Base-by-base conservation (phyloP, 1,140 invertebrate species). In the Hermetia illucens region DNA sequence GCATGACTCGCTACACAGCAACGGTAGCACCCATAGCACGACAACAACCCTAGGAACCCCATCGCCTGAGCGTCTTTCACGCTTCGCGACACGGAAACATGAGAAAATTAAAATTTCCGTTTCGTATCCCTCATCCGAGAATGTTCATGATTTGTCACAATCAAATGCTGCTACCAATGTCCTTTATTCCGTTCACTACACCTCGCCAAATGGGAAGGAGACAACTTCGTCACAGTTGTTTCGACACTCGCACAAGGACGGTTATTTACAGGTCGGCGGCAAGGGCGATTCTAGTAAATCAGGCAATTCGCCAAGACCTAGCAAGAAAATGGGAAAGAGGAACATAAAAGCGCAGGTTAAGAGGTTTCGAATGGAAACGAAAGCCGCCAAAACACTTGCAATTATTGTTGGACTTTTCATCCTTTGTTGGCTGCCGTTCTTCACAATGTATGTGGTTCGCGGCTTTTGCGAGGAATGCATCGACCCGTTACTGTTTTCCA, bases 391-490 rank as follows among this genome's bases (percentile, higher is more conserved):
- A 64, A 95, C 90, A 0, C 64, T 94, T 21, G 90, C 84, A 2
- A 87, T 94, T 34, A 93, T 95, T 37, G 89, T 94, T 1, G 90
- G 90, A 4, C 84, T 85, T 1, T 95, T 95, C 63, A 82, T 93
- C 12, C 69, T 84, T 38, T 96, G 89, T 58, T 96, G 90, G 89
- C 63, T 92, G 17, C 90, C 90, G 1, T 96, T 96, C 66, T 96
- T 96, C 67, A 88, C 82, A 5, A 79, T 92, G 67, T 95, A 95
- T 58, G 68, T 93, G 19, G 70, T 87, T 17, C 69, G 82, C 36
- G 84, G 82, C 0, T 89, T 93, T 53, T 88, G 81, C 46, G 70
- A 71, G 2, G 71, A 76, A 36, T 88, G 82, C 58, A 84, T 89
- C 21, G 73, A 81, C 37, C 74, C 77, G 1, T 69, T 84, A 30